Base-by-base conservation (phyloP, 2,113 vertebrate genomes). In the Boleophthalmus pectinirostris region DNA sequence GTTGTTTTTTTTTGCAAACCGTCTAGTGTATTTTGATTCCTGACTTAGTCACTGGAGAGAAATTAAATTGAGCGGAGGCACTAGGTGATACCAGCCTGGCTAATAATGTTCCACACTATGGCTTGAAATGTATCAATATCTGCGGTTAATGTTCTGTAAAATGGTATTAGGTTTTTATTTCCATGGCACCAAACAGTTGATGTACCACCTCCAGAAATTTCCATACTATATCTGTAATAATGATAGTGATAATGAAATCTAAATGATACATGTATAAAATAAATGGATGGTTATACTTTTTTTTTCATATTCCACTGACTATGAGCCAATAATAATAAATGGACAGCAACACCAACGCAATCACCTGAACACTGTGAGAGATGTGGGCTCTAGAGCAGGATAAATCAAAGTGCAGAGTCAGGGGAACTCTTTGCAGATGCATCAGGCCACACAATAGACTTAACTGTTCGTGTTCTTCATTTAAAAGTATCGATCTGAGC, bases 361-460 rank as follows among this genome's bases (percentile, higher is more conserved):
- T 33, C 58, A 29, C 13, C 3, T 1, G 29, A n/a, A 65, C 2
- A 45, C 43, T 43, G 12, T 6, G 18, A 43, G n/a, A 45, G 20
- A 65, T 13, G 35, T 21, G 21, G 46, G 45, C 45, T 38, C 16
- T 45, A 18, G 35, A 13, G 4, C 43, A 8, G 1, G 10, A 5
- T 47, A n/a, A 66, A 43, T 5, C 18, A 15, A 66, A 66, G 13
- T 66, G 64, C 35, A 66, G 6, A n/a, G 64, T 66, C 64, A 66
- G 64, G 35, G 3, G 8, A 45, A 20, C 20, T n/a, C 20, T 64
- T 33, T n/a, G 18, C 18, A 3, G 64, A 46, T 14, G 21, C 35
- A 43, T 66, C 33, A 21, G 18, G 9, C 9, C 20, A 11, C 46
- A 72, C 25, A 66, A 10, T 21, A 53, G 8, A 47, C 43, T 45